A percentile compares a stretch with the other conserved stretches of the same genome.
Conservation (phyloP, 1,140 invertebrate species). For the Cylas formicarius region DNA sequence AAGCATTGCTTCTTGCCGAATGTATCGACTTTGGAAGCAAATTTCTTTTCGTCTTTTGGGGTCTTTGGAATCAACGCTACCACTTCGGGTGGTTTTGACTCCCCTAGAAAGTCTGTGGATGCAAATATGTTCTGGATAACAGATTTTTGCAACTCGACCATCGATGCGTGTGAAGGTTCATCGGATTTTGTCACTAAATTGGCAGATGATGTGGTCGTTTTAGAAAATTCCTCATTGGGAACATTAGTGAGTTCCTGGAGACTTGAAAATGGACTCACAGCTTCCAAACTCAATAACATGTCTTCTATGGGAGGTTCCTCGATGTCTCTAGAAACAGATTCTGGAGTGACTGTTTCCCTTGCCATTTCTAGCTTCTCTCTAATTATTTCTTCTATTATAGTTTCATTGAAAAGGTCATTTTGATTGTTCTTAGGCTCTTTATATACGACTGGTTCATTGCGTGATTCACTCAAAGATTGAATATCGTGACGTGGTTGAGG, state of each 20-base stretch:
- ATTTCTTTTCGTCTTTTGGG: constrained; percentile 15
- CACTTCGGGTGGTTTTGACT: constrained; percentile 27
- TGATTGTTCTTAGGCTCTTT: background rate
- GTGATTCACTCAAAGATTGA: background rate
- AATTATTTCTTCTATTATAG: constrained; percentile 4
- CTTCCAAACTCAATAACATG: constrained; percentile 13
- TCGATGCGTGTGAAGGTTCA: background rate
- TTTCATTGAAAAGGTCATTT: background rate
- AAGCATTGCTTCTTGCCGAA: constrained; percentile 28
- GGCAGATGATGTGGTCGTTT: too few relatives aligned
- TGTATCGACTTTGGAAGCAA: constrained; percentile 18
- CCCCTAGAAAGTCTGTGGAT: constrained; percentile 11
- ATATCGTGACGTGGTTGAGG: constrained; percentile 4
- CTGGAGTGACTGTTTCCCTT: background rate
- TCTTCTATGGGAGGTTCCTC: constrained; percentile 18
- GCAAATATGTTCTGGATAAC: constrained; percentile 9
- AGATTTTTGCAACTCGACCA: constrained; percentile 3
- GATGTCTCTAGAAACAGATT: background rate
- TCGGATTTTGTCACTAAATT: too few relatives aligned
- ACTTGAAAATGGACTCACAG: constrained; percentile 10
- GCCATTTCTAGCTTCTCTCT: background rate
- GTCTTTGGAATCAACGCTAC: constrained; percentile 30
- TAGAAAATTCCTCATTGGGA: too few relatives aligned
- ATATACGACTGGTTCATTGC: background rate
- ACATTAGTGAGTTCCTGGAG: too few relatives aligned